These are phyloP conservation scores for Anser cygnoides DNA, from an alignment of 2,113 vertebrate genomes.

Conservation along the genomic window DNA sequence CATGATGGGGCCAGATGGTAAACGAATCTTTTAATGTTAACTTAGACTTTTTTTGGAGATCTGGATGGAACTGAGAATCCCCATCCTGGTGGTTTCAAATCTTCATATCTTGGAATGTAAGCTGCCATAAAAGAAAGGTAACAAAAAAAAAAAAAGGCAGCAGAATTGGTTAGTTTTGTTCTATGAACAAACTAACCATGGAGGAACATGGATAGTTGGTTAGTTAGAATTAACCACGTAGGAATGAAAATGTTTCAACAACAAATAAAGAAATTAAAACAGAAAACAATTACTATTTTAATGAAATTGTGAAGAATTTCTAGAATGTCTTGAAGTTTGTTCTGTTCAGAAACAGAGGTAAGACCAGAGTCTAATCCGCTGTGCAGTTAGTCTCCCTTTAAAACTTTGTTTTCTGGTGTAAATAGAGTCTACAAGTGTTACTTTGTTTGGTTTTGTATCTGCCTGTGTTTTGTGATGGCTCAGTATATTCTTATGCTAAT, in stretches of 20 bases:
- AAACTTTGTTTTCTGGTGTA: background rate
- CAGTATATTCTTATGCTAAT: background rate
- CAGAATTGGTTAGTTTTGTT: background rate
- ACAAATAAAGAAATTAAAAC: background rate
- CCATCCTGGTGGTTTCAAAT: background rate
- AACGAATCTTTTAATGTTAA: conserved; percentile 13
- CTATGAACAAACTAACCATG: background rate
- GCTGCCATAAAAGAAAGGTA: background rate
- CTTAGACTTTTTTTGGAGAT: background rate
- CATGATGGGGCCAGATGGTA: conserved; percentile 25
- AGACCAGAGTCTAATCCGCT: background rate
- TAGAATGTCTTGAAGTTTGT: background rate
- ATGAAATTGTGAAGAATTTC: background rate
- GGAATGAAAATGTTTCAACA: background rate
- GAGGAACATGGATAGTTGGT: background rate
- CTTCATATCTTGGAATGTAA: background rate
- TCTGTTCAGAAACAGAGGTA: background rate
- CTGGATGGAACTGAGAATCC: background rate
- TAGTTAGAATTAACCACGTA: background rate
- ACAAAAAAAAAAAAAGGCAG: conserved; percentile 1
- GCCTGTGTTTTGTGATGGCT: background rate
- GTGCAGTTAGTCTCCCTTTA: too few species aligned
- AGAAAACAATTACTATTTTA: background rate
- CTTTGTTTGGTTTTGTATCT: background rate
- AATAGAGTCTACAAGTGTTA: background rate